Evolutionary conservation across 1,140 invertebrate species (phyloP).

Genomic region (Zophobas morio): DNA sequence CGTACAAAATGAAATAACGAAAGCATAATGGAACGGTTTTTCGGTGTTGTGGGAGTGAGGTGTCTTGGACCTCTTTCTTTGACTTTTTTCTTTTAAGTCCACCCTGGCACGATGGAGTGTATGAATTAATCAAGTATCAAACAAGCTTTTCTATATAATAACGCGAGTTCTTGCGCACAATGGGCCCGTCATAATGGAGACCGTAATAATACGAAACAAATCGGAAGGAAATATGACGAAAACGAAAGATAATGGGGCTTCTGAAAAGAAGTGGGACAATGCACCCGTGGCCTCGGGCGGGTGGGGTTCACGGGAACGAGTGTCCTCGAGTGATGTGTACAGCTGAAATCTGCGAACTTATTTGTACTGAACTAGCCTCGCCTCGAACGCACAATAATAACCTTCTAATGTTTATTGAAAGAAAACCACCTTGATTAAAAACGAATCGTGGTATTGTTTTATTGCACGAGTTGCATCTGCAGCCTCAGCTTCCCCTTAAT

Average conservation of each 20-base stretch:
- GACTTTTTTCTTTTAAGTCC: slow-evolving; percentile 23
- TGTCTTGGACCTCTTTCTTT: slow-evolving; percentile 14
- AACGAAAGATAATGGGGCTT: slow-evolving; percentile 38
- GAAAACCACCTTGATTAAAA: no score
- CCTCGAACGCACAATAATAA: no score
- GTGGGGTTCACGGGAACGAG: slow-evolving; percentile 23
- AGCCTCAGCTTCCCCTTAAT: no score
- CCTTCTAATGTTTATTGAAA: no score
- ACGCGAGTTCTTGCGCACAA: slow-evolving; percentile 24
- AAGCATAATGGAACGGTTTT: slow-evolving; percentile 20
- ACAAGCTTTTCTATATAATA: slow-evolving; percentile 42
- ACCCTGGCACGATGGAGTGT: slow-evolving; percentile 7
- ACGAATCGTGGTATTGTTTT: no score
- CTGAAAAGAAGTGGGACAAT: slow-evolving; percentile 44
- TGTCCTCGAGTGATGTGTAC: not conserved
- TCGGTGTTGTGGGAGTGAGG: slow-evolving; percentile 13
- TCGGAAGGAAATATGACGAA: slow-evolving; percentile 45
- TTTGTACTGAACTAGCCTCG: no score
- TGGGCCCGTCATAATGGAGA: slow-evolving; percentile 30
- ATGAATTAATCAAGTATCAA: slow-evolving; percentile 44
- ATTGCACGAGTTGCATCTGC: no score
- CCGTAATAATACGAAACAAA: slow-evolving; percentile 46
- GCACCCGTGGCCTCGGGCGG: slow-evolving; percentile 41
- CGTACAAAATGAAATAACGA: slow-evolving; percentile 18
- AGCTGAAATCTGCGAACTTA: no score